Base-by-base conservation (phyloP, 2,113 vertebrate species). In the Mesembrinibis cayennensis region DNA sequence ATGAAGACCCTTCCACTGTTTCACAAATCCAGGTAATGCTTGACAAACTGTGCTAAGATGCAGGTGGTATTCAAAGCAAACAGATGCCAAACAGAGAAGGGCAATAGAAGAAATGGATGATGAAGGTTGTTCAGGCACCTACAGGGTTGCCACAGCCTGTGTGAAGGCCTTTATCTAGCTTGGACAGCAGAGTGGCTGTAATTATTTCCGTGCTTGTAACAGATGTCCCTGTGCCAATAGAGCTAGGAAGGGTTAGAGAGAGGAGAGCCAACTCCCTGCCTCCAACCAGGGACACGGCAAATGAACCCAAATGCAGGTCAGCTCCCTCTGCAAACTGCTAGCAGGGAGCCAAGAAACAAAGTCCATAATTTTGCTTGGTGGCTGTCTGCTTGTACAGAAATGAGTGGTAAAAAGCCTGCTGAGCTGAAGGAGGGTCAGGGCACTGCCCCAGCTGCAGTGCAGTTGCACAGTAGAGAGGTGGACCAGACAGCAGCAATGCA, bases 391-490 rank as follows among this genome's bases (percentile, higher is more conserved):
- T 26, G 69, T 42, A 45, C 38, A 66, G 59, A 78, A 58, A 72
- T 0, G 2, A 16, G 18, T 56, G 15, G 15, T 38, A 40, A 58
- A 70, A 74, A 66, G 4, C 18, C 38, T 40, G 9, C 27, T 26
- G 67, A 61, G 8, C 55, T 67, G 21, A 38, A 53, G 78, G 7
- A 36, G 26, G 12, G 11, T 18, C n/a, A 63, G 26, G 45, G 29
- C 40, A 65, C 38, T 36, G 45, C 34, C 38, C 42, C 47, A 71
- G 30, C 8, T 4, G 2, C n/a, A 38, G 74, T 0, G 0, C 0
- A 21, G 19, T 20, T 1, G 0, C 7, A 17, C 14, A 50, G 49
- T 20, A 47, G 30, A 30, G 5, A 0, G 4, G 29, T 34, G 32
- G 19, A 45, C 25, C 32, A 62, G 52, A 21, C 0, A 20, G 47